Evolutionary conservation across 2,113 vertebrate genomes (phyloP).

Genomic region (Phoxinus phoxinus): DNA sequence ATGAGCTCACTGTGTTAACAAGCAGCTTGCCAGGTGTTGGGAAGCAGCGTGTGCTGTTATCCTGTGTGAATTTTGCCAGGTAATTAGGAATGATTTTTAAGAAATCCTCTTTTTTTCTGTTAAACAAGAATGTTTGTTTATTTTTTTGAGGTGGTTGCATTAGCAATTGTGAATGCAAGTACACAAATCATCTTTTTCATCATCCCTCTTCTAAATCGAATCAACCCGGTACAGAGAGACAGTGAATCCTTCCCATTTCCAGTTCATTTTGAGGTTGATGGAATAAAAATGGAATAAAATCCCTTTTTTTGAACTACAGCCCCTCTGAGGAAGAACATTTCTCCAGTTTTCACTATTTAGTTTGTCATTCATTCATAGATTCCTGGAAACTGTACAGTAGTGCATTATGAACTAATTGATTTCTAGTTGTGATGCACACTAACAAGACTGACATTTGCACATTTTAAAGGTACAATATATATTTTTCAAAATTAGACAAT

Average conservation of each 20-base stretch:
- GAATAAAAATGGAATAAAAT: no score
- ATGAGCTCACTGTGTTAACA: conserved; percentile 20
- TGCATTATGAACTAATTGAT: not conserved
- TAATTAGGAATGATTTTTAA: conserved; percentile 27
- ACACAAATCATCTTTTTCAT: not conserved
- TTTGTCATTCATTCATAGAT: not conserved
- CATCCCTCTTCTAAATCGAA: conserved; percentile 2
- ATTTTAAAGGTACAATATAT: not conserved
- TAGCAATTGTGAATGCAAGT: conserved; percentile 1
- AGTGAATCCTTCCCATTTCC: not conserved
- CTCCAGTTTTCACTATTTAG: not conserved
- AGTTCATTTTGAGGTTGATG: conserved; percentile 18
- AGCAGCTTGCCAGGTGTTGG: conserved; percentile 42
- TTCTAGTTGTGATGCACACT: not conserved
- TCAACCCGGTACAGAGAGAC: conserved; percentile 5
- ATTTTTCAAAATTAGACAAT: not conserved
- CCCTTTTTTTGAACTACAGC: not conserved
- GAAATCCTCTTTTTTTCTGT: not conserved
- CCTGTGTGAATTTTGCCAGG: conserved; percentile 33
- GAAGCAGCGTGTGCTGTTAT: conserved; percentile 1
- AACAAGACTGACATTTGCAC: not conserved
- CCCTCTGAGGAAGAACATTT: not conserved
- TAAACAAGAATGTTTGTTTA: conserved; percentile 17
- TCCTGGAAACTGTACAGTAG: not conserved
- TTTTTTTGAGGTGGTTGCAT: not conserved